Base-by-base conservation (phyloP, 2,888 invertebrate species). In the Petrolisthes cinctipes region DNA sequence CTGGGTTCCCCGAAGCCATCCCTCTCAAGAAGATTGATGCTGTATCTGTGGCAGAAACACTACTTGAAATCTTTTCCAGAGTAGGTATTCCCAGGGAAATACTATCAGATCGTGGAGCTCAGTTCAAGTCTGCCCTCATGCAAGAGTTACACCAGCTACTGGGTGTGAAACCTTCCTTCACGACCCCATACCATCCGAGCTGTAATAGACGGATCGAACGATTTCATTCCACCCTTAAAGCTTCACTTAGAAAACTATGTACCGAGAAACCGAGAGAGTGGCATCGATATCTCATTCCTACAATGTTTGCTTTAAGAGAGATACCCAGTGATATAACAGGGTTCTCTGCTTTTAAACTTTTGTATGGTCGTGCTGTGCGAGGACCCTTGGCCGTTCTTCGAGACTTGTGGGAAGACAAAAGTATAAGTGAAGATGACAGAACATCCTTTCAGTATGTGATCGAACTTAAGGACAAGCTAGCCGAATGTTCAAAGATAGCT, bases 391-490 rank as follows among this genome's bases (percentile, higher is more conserved):
- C 78, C 2, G 76, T 84, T 57, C 61, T 84, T 1, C 56, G 57
- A 20, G 76, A 85, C 11, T 20, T 85, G 37, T 79, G 68, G 85
- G 85, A 79, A 53, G 79, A 79, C 23, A 17, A n/a, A 5, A 9
- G 17, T n/a, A 7, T 66, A 20, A 37, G 54, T 14, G 71, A 71
- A 0, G 66, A 78, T 9, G 66, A 79, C 14, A 57, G 84, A 78
- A 78, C 84, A 54, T 11, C 4, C 20, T 61, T 82, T 20, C 82
- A 82, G 82, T 82, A 37, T n/a, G 78, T 78, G 14, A 85, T 85
- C 23, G 54, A 54, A 20, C 23, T 80, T 37, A 17, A 14, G n/a
- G 37, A 66, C 17, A 66, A 56, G 54, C 51, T 85, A 61, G 61
- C 56, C 5, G 51, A 79, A 61, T 37, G 85, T 57, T 14, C 84